Evolutionary conservation across 64 coral and sea anemone genomes (phyloP), one percentile per base, ranked within the genome.

Genomic region (Montipora foliosa): DNA sequence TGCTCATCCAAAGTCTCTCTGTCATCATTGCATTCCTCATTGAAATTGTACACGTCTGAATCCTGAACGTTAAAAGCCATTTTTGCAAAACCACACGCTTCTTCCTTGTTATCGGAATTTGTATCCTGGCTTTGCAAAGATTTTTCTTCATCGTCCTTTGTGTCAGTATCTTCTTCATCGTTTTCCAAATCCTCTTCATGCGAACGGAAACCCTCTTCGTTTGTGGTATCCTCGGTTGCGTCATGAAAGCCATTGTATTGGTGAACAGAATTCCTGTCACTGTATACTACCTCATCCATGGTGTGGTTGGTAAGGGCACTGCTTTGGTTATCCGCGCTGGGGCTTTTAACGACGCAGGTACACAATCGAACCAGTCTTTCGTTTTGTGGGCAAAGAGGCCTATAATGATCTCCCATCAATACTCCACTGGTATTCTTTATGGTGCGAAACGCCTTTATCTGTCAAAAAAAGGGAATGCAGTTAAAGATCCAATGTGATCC

Each of bases 391-490:
- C 92, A 93, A 10, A 79, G 61, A 46, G 92, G 92, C 17, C 92
- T 78, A 5, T 60, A 93, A 14, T 93, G 85, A 24, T 50, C 77
- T 55, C 64, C 84, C 92, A 93, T 93, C 19, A 66, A 5, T 20
- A 88, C 92, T 17, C 92, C 92, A 52, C 44, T 70, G n/a, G 72
- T 79, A 15, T 81, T 88, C 44, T 75, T 61, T 13, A 93, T 22
- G 14, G 64, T 73, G 24, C 92, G 92, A 58, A 93, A 93, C 12
- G 78, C 84, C 6, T 88, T 64, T 29, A 93, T 88, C 92, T 86
- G 82, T 88, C 19, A 47, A 49, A 67, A 53, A 15, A 13, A 78
- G 15, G 61, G 14, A 57, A 14, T 14, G 9, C 13, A 64, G 3
- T 64, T 14, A 16, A 64, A 3, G 61, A 64, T 64, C 15, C 13